Percentiles rank a stretch among this genome's conserved stretches.
phyloP scores from a whole-genome alignment of 2,888 invertebrate genomes.

The Cylloceria caligata region DNA sequence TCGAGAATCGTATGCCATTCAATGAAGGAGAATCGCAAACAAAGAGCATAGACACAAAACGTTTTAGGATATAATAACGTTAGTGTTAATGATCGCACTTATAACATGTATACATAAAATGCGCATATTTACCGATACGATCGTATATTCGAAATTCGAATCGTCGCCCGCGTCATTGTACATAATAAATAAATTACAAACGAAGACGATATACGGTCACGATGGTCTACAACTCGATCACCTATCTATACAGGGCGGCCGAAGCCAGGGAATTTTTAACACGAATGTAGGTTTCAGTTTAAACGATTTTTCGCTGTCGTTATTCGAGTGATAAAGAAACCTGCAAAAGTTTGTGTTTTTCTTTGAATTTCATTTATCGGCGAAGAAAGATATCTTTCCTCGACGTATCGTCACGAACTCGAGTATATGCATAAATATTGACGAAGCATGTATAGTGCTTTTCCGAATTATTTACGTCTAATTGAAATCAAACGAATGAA shows the following conservation, averaged over 20 bases:
- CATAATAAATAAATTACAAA: conserved; percentile 63
- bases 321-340: not conserved
- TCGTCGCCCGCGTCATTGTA: conserved; percentile 65
- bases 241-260: conserved; percentile 64
- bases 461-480: conserved; percentile 24
- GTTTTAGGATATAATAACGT: conserved; percentile 65
- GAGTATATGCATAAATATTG: conserved; percentile 19
- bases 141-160: conserved; percentile 60
- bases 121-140: conserved; percentile 49
- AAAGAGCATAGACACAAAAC: conserved; percentile 63
- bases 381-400: not conserved
- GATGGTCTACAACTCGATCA: conserved; percentile 44
- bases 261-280: conserved; percentile 50
- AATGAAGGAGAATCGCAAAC: conserved; percentile 26
- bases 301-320: conserved; percentile 10
- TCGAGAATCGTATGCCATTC: conserved; percentile 23
- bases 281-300: conserved; percentile 26
- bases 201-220: conserved; percentile 41
- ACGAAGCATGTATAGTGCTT: conserved; percentile 5
- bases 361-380: not conserved
- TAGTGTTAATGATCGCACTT: conserved; percentile 70
- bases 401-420: conserved; percentile 12
- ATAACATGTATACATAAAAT: conserved; percentile 62
- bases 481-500: conserved; percentile 45
- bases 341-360: not conserved